Conservation (phyloP, 2,888 invertebrate species). For the Onchidella celtica region DNA sequence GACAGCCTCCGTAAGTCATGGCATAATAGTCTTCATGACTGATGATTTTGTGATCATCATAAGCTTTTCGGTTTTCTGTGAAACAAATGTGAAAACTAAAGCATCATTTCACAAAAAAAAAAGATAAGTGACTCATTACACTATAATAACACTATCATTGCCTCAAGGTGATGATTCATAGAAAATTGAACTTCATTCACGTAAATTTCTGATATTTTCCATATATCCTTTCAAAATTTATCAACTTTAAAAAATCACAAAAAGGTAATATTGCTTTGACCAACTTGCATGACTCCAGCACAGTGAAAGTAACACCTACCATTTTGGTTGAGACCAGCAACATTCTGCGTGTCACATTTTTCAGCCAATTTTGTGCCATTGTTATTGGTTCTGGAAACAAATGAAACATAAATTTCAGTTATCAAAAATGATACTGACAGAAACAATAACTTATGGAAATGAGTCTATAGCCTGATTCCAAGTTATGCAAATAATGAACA, state of each 20-base stretch:
- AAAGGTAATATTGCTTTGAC: too few relatives aligned
- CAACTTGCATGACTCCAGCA: too few relatives aligned
- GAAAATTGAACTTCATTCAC: too few relatives aligned
- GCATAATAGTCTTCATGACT: slow-evolving; percentile 44
- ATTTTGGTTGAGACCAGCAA: slow-evolving; percentile 40
- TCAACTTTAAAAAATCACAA: too few relatives aligned
- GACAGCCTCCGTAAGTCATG: slow-evolving; percentile 37
- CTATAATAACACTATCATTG: background rate
- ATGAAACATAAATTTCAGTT: background rate
- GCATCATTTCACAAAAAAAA: background rate
- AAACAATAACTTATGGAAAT: too few relatives aligned
- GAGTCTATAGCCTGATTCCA: too few relatives aligned
- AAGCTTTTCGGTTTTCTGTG: slow-evolving; percentile 43
- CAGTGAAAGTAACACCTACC: too few relatives aligned
- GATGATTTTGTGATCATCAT: slow-evolving; percentile 37
- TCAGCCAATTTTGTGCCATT: background rate
- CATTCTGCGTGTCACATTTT: background rate
- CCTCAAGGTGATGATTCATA: too few relatives aligned
- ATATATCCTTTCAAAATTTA: too few relatives aligned
- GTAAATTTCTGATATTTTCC: too few relatives aligned
- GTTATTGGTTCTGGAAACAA: background rate
- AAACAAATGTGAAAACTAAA: background rate
- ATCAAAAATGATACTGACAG: background rate
- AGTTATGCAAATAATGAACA: too few relatives aligned
- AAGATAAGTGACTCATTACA: background rate